Percentiles rank a stretch among this genome's conserved stretches.
Evolutionary conservation across 2,113 vertebrate species (phyloP).

Genomic region (Fukomys damarensis): DNA sequence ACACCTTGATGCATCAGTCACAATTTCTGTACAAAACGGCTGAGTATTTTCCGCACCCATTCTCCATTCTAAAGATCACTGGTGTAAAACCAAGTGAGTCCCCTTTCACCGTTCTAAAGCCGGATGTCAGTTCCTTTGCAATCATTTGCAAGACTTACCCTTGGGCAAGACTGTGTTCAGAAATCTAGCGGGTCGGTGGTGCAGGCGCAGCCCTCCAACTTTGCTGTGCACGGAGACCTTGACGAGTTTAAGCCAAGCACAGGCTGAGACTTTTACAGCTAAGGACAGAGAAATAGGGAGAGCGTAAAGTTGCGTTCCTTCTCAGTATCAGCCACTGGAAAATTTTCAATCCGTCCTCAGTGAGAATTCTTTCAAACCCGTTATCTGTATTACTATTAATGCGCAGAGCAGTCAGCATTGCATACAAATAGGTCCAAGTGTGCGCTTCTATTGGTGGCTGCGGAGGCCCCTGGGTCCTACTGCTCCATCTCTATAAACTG

Average conservation of each 20-base stretch:
- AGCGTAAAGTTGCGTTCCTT: slow-evolving; percentile 73
- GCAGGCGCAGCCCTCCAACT: slow-evolving; percentile 88
- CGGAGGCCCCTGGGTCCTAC: slow-evolving; percentile 93
- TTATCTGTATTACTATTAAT: slow-evolving; percentile 86
- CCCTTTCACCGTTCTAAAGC: neutral
- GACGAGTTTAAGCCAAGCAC: slow-evolving; percentile 67
- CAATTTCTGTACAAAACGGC: slow-evolving; percentile 64
- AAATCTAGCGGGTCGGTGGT: slow-evolving; percentile 84
- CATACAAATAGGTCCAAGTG: slow-evolving; percentile 90
- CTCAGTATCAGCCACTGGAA: slow-evolving; percentile 80
- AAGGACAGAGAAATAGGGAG: neutral
- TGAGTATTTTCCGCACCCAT: slow-evolving; percentile 24
- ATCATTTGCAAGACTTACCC: slow-evolving; percentile 82
- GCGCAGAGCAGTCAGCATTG: slow-evolving; percentile 88
- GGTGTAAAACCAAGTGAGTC: neutral
- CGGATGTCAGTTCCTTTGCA: neutral
- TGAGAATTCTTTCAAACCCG: slow-evolving; percentile 86
- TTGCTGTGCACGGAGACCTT: slow-evolving; percentile 84
- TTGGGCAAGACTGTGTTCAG: slow-evolving; percentile 79
- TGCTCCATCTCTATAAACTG: slow-evolving; percentile 85
- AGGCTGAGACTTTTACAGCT: slow-evolving; percentile 73
- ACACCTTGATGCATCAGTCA: slow-evolving; percentile 47
- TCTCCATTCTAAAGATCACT: neutral
- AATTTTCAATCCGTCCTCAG: slow-evolving; percentile 86
- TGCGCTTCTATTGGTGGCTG: slow-evolving; percentile 87